Evolutionary conservation across 2,888 invertebrate species (phyloP).

Genomic region (Neelides folsomi): DNA sequence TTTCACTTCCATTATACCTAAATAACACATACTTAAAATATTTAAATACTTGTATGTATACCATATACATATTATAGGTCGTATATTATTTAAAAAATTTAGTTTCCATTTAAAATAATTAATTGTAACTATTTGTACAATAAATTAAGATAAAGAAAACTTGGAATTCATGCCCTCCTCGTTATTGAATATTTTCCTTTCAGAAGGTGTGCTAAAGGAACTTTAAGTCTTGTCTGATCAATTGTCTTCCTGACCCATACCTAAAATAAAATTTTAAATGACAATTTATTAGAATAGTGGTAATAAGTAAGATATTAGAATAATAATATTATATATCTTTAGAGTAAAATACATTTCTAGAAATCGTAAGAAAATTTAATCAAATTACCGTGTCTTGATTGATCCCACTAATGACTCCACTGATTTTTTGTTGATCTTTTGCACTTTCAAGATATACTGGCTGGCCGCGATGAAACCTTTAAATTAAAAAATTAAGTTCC

Average conservation of each 20-base stretch:
- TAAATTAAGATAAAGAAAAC: background rate
- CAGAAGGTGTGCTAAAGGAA: slow-evolving; percentile 68
- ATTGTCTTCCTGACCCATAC: slow-evolving; percentile 76
- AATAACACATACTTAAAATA: too few species aligned
- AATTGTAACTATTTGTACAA: too few species aligned
- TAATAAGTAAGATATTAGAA: slow-evolving; percentile 2
- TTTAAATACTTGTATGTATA: too few species aligned
- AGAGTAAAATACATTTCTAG: background rate
- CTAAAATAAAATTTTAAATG: slow-evolving; percentile 45
- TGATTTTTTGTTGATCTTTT: slow-evolving; percentile 67
- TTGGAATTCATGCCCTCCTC: slow-evolving; percentile 50
- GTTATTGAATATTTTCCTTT: slow-evolving; percentile 80
- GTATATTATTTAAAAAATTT: too few species aligned
- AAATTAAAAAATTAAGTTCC: slow-evolving; percentile 10
- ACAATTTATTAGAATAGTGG: slow-evolving; percentile 1
- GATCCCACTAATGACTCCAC: slow-evolving; percentile 80
- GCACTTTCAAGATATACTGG: slow-evolving; percentile 74
- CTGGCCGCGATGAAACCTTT: slow-evolving; percentile 77
- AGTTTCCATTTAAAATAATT: too few species aligned
- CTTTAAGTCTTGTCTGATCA: slow-evolving; percentile 65
- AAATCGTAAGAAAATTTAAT: background rate
- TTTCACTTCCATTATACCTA: too few species aligned
- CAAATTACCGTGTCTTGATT: slow-evolving; percentile 68
- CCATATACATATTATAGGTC: too few species aligned
- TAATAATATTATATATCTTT: slow-evolving; percentile 1